Evolutionary conservation across 2,888 invertebrate species (phyloP).

Genomic region (Amphiduros pacificus): DNA sequence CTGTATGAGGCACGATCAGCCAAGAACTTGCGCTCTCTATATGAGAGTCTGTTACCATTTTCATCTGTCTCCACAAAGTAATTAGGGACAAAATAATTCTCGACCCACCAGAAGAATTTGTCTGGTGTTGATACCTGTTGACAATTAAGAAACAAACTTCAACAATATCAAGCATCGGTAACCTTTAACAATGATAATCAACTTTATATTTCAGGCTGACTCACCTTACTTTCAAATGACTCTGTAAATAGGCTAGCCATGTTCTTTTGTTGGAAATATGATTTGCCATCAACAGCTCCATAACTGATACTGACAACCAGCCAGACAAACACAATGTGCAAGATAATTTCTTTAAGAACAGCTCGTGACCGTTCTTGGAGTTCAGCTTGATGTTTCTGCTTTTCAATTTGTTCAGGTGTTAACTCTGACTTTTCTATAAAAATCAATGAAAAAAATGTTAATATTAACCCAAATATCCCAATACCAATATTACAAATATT

Average conservation of each 20-base stretch:
- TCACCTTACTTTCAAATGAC: background rate
- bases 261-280: background rate
- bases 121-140: background rate
- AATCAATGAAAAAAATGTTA: no score
- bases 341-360: background rate
- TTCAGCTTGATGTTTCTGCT: conserved; percentile 2
- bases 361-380: background rate
- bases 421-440: background rate
- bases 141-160: no score
- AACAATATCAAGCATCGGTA: no score
- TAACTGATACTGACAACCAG: background rate
- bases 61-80: conserved; percentile 13
- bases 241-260: background rate
- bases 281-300: background rate
- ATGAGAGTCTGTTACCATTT: conserved; percentile 1
- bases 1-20: conserved; percentile 4
- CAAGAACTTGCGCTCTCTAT: conserved; percentile 2
- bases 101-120: conserved; percentile 5
- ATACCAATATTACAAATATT: no score
- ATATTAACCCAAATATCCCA: no score
- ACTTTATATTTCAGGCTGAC: no score
- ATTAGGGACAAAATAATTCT: conserved; percentile 6
- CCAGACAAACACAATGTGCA: conserved; percentile 2
- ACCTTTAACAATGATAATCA: no score
- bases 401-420: background rate